phyloP scores from a whole-genome alignment of 2,113 vertebrate species.

The Oreotrochilus melanogaster region DNA sequence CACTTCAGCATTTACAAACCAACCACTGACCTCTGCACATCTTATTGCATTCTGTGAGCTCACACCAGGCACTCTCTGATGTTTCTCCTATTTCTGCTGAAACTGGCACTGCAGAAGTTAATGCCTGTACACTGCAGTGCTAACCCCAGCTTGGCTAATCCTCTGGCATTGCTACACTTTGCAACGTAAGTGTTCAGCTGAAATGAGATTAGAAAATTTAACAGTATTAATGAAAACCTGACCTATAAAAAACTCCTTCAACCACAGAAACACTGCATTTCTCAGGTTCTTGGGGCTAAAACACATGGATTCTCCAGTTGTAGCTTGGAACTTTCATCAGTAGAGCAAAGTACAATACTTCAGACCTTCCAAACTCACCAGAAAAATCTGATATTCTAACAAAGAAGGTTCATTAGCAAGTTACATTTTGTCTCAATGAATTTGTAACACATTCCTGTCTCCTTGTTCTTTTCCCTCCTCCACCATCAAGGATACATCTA shows the following conservation, averaged over 20 bases:
- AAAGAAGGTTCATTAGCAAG: background rate
- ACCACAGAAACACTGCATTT: background rate
- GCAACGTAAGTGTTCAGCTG: background rate
- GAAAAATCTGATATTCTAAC: background rate
- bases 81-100: background rate
- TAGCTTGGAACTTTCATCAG: too few relatives aligned
- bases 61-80: background rate
- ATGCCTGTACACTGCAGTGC: background rate
- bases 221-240: conserved; percentile 13
- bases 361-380: background rate
- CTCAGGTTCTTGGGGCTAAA: background rate
- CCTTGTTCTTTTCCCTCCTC: background rate
- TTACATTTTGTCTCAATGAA: background rate
- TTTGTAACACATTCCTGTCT: background rate
- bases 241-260: conserved; percentile 18
- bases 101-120: conserved; percentile 29
- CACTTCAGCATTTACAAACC: background rate
- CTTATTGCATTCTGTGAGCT: background rate
- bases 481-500: background rate
- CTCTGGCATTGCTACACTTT: conserved; percentile 4
- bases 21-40: background rate
- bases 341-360: background rate
- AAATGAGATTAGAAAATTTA: conserved; percentile 46
- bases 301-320: background rate
- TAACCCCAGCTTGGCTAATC: background rate